Conservation (phyloP, 1,140 invertebrate species). For the Mizuhopecten yessoensis region DNA sequence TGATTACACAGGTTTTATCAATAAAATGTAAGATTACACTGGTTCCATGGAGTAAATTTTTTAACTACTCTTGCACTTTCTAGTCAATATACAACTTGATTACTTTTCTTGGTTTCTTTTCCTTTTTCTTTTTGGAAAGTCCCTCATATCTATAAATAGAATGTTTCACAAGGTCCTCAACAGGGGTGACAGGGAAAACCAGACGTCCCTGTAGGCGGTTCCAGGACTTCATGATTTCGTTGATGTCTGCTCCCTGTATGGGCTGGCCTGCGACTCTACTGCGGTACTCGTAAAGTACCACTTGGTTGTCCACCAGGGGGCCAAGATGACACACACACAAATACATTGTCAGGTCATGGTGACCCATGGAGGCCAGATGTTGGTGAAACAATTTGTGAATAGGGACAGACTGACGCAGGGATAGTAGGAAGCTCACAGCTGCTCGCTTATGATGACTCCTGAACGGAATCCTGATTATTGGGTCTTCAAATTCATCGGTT, state of each 20-base stretch:
- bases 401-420: constrained; percentile 57
- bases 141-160: constrained; percentile 39
- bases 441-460: constrained; percentile 31
- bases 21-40: too few relatives aligned
- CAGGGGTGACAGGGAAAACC: background rate
- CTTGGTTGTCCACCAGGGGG: constrained; percentile 64
- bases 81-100: constrained; percentile 19
- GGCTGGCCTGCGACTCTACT: constrained; percentile 21
- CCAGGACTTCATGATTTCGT: constrained; percentile 25
- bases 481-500: background rate
- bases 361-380: constrained; percentile 50
- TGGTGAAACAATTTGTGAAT: constrained; percentile 57
- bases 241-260: constrained; percentile 30
- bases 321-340: constrained; percentile 65
- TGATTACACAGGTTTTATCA: too few relatives aligned
- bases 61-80: background rate
- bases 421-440: constrained; percentile 46
- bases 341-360: constrained; percentile 49
- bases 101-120: background rate
- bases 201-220: background rate
- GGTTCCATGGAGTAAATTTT: background rate
- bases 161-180: constrained; percentile 13
- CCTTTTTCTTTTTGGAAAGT: constrained; percentile 10
- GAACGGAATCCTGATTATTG: background rate
- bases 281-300: constrained; percentile 64